Evolutionary conservation across 2,888 invertebrate genomes (phyloP).

Genomic region (Odontomyia ornata): DNA sequence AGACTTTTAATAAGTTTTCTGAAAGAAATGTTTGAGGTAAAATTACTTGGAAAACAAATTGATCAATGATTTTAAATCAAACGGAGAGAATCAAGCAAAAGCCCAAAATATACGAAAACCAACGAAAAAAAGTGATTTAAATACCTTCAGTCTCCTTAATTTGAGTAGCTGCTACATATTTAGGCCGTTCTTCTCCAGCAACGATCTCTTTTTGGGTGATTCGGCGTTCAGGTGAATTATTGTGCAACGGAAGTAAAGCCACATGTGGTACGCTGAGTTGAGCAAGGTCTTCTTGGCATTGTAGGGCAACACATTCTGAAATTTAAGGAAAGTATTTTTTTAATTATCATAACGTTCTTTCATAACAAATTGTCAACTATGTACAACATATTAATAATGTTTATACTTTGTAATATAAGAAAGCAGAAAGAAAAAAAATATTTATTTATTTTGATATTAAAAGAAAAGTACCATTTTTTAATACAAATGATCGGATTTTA

Average conservation of each 20-base stretch:
- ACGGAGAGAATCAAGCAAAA: not conserved
- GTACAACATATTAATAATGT: not conserved
- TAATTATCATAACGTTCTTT: too few species aligned
- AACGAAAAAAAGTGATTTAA: not conserved
- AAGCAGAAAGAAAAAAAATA: not conserved
- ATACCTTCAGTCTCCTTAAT: slow-evolving; percentile 51
- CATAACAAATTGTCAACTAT: too few species aligned
- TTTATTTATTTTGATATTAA: too few species aligned
- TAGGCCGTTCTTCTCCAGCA: slow-evolving; percentile 71
- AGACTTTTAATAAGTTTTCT: too few species aligned
- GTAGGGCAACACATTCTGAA: slow-evolving; percentile 60
- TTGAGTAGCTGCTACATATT: slow-evolving; percentile 60
- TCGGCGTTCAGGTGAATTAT: slow-evolving; percentile 64
- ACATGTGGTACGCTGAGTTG: slow-evolving; percentile 61
- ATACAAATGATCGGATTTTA: too few species aligned
- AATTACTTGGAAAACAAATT: not conserved
- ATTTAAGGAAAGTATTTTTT: slow-evolving; percentile 4
- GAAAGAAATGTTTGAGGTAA: not conserved
- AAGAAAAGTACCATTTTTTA: too few species aligned
- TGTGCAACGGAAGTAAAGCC: slow-evolving; percentile 63
- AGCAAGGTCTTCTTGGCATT: slow-evolving; percentile 60
- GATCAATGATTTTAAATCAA: not conserved
- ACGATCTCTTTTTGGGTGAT: slow-evolving; percentile 71
- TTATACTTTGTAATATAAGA: not conserved
- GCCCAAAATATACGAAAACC: not conserved